Percentiles rank a stretch among this genome's conserved stretches.
These are phyloP conservation scores for Oreochromis spilurus DNA, from an alignment of 2,113 vertebrate genomes.

Conservation along the genomic window DNA sequence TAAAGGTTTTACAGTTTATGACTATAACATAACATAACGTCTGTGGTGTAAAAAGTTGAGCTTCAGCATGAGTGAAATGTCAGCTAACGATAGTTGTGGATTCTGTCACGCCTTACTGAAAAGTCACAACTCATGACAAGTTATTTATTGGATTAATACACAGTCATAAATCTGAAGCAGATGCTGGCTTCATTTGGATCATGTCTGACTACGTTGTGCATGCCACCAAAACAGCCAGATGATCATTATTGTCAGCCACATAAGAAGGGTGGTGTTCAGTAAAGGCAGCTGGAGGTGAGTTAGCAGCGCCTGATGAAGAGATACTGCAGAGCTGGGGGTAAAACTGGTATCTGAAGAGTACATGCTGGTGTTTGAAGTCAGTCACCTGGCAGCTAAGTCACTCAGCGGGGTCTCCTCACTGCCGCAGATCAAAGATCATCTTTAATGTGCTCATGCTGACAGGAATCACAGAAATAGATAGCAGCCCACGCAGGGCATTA, in stretches of 20 bases:
- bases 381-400: not conserved
- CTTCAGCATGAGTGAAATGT: not conserved
- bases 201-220: not conserved
- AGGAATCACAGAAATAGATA: not conserved
- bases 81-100: not conserved
- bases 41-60: not conserved
- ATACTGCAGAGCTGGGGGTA: not conserved
- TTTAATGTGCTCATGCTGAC: not conserved
- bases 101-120: not conserved
- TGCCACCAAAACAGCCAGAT: not conserved
- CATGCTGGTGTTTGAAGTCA: constrained; percentile 5
- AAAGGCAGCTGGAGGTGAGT: not conserved
- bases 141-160: not conserved
- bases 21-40: not conserved
- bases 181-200: not conserved
- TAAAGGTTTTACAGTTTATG: not conserved
- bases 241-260: not conserved
- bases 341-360: not conserved
- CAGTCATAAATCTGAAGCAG: not conserved
- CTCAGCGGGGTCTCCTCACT: not conserved
- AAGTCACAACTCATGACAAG: not conserved
- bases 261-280: not conserved
- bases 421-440: not conserved
- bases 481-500: not conserved
- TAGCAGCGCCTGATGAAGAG: not conserved